Evolutionary conservation across 1,140 invertebrate species (phyloP).

Genomic region (Microplitis mediator): DNA sequence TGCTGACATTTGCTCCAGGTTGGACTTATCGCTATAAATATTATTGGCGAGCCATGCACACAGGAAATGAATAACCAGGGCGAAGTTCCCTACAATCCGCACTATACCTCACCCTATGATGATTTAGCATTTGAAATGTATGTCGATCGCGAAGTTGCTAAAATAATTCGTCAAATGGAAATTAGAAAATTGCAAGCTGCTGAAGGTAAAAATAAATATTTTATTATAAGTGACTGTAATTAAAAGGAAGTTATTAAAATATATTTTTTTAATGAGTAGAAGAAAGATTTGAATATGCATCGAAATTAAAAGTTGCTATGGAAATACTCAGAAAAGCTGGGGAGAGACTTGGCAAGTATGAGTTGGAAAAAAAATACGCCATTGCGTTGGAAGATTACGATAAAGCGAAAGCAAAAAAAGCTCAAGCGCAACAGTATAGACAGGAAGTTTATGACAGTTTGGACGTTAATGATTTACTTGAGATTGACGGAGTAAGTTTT

Average conservation of each 20-base stretch:
- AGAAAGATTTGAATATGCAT: conserved; percentile 90
- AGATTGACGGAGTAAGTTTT: conserved; percentile 72
- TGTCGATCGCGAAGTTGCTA: conserved; percentile 89
- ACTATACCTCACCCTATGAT: conserved; percentile 84
- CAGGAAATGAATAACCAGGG: conserved; percentile 47
- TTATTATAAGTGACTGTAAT: conserved; percentile 9
- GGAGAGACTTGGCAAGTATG: conserved; percentile 86
- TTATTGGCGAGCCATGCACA: conserved; percentile 70
- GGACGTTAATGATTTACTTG: conserved; percentile 77
- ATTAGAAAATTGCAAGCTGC: conserved; percentile 85
- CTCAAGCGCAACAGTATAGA: conserved; percentile 84
- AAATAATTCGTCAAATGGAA: conserved; percentile 86
- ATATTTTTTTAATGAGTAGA: conserved; percentile 61
- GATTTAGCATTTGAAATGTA: conserved; percentile 98
- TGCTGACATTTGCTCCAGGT: conserved; percentile 59
- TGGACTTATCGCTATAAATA: conserved; percentile 76
- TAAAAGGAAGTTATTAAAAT: conserved; percentile 13
- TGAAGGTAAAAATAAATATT: conserved; percentile 60
- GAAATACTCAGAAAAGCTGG: conserved; percentile 81
- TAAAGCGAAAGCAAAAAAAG: conserved; percentile 84
- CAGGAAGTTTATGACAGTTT: conserved; percentile 73
- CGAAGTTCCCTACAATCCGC: conserved; percentile 62
- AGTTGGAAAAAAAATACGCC: conserved; percentile 88
- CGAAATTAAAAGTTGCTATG: conserved; percentile 86
- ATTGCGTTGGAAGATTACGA: conserved; percentile 91